A percentile compares a stretch with the other conserved stretches of the same genome.
Evolutionary conservation across 2,797 vertebrate genomes (phyloP).

Genomic region (Harpagifer antarcticus): DNA sequence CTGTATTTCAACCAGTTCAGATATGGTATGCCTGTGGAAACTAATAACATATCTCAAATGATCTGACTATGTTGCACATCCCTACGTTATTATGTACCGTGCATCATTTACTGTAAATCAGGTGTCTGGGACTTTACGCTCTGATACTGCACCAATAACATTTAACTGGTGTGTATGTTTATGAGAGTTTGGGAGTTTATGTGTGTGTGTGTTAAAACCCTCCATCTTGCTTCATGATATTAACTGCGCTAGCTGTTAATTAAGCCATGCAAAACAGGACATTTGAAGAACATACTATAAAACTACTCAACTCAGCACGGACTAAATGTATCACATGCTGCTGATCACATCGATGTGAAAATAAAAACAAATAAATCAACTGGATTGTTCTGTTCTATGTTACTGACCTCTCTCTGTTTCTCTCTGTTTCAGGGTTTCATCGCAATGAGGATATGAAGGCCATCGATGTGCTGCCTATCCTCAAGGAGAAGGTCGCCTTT

Average conservation of each 20-base stretch:
- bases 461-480: constrained; percentile 96
- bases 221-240: constrained; percentile 48
- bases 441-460: constrained; percentile 99
- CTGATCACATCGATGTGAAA: not conserved
- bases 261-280: constrained; percentile 48
- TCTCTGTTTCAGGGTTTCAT: constrained; percentile 90
- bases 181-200: not conserved
- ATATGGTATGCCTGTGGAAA: not conserved
- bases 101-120: not conserved
- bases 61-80: constrained; percentile 13
- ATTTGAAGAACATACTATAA: constrained; percentile 49
- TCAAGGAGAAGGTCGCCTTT: constrained; percentile 98
- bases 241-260: constrained; percentile 75
- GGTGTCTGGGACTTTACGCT: constrained; percentile 15
- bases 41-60: not conserved
- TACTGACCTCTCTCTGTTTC: constrained; percentile 4
- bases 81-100: not conserved
- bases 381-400: not conserved
- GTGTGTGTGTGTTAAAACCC: constrained; percentile 24
- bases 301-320: not conserved
- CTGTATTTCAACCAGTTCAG: not conserved
- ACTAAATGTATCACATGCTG: not conserved
- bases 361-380: not conserved
- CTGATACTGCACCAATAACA: constrained; percentile 14
- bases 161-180: constrained; percentile 22